These are phyloP conservation scores for Hypothenemus hampei DNA, from an alignment of 1,140 invertebrate genomes.

Conservation along the genomic window DNA sequence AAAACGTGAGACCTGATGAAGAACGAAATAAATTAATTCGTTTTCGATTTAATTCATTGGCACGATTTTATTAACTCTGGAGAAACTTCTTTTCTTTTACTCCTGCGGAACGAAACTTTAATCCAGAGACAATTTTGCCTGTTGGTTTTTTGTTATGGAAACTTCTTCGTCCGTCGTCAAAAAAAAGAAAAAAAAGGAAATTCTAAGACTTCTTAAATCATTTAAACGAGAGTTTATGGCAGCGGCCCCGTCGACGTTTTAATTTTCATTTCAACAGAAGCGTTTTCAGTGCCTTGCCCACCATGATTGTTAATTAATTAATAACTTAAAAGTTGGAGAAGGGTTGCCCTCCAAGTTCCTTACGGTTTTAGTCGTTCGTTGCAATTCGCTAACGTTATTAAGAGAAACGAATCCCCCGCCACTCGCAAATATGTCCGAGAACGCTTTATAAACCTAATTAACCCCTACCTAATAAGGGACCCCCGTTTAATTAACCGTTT, in stretches of 20 bases:
- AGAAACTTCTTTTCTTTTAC: no score
- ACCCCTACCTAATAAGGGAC: not conserved
- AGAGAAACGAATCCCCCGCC: conserved; percentile 38
- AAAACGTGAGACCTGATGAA: no score
- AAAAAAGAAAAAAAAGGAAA: no score
- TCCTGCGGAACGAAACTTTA: no score
- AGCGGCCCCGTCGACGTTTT: conserved; percentile 35
- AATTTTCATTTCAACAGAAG: conserved; percentile 42
- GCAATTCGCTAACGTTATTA: conserved; percentile 45
- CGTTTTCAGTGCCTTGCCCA: conserved; percentile 40
- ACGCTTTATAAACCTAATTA: conserved; percentile 38
- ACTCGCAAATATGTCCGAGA: conserved; percentile 43
- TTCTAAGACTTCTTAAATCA: conserved; percentile 14
- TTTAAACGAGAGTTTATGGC: conserved; percentile 29
- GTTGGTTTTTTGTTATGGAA: no score
- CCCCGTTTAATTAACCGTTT: not conserved
- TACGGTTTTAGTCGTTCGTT: conserved; percentile 41
- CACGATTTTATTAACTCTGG: no score
- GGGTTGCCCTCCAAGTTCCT: conserved; percentile 39
- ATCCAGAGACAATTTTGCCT: no score
- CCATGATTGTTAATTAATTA: conserved; percentile 47
- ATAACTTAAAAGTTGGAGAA: conserved; percentile 41
- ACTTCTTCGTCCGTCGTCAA: no score
- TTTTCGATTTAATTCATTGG: conserved; percentile 18
- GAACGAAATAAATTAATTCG: conserved; percentile 22